Evolutionary conservation across 2,888 invertebrate genomes (phyloP).

Genomic region (Melanargia galathea): DNA sequence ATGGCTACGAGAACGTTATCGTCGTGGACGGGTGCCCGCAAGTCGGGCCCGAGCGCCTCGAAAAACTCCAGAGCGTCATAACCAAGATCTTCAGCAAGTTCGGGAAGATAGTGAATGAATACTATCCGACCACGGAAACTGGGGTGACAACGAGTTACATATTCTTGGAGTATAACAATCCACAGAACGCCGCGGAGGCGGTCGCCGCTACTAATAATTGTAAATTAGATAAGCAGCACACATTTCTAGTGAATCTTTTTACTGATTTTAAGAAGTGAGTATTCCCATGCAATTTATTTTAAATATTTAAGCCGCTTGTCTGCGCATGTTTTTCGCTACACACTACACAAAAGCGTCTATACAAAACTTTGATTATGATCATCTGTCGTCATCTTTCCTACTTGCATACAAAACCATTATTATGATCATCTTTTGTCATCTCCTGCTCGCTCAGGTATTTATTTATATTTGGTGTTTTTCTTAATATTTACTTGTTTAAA

Average conservation of each 20-base stretch:
- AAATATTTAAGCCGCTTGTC: not conserved
- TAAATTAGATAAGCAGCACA: slow-evolving; percentile 97
- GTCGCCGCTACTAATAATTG: slow-evolving; percentile 94
- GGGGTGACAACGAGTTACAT: slow-evolving; percentile 96
- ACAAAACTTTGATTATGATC: no score
- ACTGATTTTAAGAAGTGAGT: slow-evolving; percentile 96
- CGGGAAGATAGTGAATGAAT: slow-evolving; percentile 92
- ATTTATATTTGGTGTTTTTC: no score
- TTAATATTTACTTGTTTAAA: no score
- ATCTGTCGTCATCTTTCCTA: no score
- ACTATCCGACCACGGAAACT: slow-evolving; percentile 91
- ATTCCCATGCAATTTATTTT: slow-evolving; percentile 19
- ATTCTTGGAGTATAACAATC: slow-evolving; percentile 94
- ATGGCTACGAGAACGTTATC: slow-evolving; percentile 97
- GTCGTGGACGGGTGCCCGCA: slow-evolving; percentile 98
- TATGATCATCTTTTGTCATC: no score
- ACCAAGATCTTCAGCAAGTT: slow-evolving; percentile 95
- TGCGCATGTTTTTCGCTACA: not conserved
- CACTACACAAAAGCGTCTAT: no score
- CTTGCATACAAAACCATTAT: no score
- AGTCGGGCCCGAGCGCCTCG: slow-evolving; percentile 94
- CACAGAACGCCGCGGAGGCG: slow-evolving; percentile 92
- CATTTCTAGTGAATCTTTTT: slow-evolving; percentile 95
- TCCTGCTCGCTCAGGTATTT: no score
- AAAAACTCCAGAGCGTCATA: slow-evolving; percentile 95